Evolutionary conservation across 2,888 invertebrate species (phyloP).

Genomic region (Sarcophaga caerulescens): DNA sequence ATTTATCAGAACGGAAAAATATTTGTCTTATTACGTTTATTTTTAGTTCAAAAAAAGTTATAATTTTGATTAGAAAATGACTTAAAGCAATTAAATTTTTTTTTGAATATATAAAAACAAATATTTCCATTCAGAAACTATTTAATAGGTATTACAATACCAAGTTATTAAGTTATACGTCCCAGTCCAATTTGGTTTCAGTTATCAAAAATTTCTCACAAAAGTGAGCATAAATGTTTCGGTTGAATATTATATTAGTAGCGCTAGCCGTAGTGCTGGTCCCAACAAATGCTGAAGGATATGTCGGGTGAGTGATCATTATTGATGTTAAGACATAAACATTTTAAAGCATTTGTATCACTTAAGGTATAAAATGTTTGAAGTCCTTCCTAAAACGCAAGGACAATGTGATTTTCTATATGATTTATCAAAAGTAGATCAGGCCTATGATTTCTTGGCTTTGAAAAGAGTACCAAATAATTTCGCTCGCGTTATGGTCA

Average conservation of each 20-base stretch:
- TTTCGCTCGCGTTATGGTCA: conserved; percentile 73
- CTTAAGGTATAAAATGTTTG: conserved; percentile 76
- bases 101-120: background rate
- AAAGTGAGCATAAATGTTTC: conserved; percentile 67
- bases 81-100: conserved; percentile 41
- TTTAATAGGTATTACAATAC: background rate
- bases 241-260: conserved; percentile 63
- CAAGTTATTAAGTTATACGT: background rate
- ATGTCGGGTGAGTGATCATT: conserved; percentile 68
- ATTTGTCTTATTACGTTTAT: background rate
- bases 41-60: background rate
- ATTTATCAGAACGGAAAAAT: too few species aligned
- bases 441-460: conserved; percentile 75
- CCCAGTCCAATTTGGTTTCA: background rate
- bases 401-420: conserved; percentile 71
- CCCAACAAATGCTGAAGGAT: conserved; percentile 56
- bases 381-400: conserved; percentile 69
- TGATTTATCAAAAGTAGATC: conserved; percentile 64
- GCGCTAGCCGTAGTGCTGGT: conserved; percentile 64
- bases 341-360: background rate
- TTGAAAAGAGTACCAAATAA: conserved; percentile 69
- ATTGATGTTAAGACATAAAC: background rate
- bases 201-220: conserved; percentile 30
- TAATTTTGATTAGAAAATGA: conserved; percentile 39
- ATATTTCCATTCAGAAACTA: background rate